Evolutionary conservation across 2,113 vertebrate species (phyloP), one percentile per base, ranked within the genome.

Genomic region (Diadophis punctatus): DNA sequence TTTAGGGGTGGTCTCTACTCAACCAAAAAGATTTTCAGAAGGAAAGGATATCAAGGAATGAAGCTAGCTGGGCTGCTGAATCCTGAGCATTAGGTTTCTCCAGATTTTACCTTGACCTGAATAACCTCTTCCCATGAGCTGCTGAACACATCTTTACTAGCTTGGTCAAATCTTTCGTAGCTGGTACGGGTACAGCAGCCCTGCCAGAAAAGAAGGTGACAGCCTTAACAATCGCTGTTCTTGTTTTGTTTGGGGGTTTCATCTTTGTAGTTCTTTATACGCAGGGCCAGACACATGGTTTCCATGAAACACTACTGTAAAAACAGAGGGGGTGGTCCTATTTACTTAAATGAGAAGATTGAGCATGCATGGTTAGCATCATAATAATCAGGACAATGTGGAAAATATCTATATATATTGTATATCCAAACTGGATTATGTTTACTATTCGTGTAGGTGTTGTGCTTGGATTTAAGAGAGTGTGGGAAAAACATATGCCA

Each of bases 251-350:
- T 51, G 58, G 34, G 34, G 34, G 34, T 80, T 80, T 43, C 74
- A 80, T 80, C 43, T 56, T 88, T 93, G 90, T 92, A 93, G 55
- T 92, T 90, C 89, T 92, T n/a, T 56, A 23, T 87, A n/a, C 87
- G 0, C 14, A 95, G 90, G 51, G 74, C 94, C 93, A 95, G 90
- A 90, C 94, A 93, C 91, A 93, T 2, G 39, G 93, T 48, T 87
- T 43, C 92, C 80, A 55, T 94, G 39, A 95, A 95, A 95, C 95
- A 93, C 90, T 84, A 30, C 14, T 90, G 90, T 93, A 86, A 93
- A 94, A 95, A 89, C 87, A 80, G 90, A 91, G 74, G 94, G 86
- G 96, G 94, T 94, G 94, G 93, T 95, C 94, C 91, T 93, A 93
- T 96, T 94, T 96, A 95, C 91, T 95, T 91, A 92, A 92, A 91